Percentiles rank a stretch among this genome's conserved stretches.
These are phyloP conservation scores for Drosophila baimaii DNA, from an alignment of 1,140 invertebrate genomes.

Conservation along the genomic window DNA sequence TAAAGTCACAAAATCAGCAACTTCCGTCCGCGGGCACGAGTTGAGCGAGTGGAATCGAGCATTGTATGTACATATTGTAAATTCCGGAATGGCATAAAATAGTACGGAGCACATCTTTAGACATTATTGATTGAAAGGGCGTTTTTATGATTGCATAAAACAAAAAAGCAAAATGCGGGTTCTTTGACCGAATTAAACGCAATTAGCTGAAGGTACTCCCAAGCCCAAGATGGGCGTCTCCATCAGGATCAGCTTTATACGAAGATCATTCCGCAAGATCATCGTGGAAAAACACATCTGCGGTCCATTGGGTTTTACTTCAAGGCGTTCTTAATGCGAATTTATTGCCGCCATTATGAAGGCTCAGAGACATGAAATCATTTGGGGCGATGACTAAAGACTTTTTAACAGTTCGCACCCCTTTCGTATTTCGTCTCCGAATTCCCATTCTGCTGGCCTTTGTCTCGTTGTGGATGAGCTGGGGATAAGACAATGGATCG, in stretches of 20 bases:
- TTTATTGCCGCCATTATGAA: conserved; percentile 75
- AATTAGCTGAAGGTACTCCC: conserved; percentile 74
- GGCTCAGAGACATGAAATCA: conserved; percentile 64
- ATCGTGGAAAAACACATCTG: conserved; percentile 56
- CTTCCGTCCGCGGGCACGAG: conserved; percentile 62
- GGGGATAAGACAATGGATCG: conserved; percentile 68
- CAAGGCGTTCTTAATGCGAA: conserved; percentile 78
- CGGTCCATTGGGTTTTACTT: conserved; percentile 25
- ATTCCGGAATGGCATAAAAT: conserved; percentile 1
- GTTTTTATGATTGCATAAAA: conserved; percentile 67
- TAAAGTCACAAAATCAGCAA: conserved; percentile 79
- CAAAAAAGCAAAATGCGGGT: conserved; percentile 70
- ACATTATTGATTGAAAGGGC: conserved; percentile 50
- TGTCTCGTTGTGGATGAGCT: conserved; percentile 2
- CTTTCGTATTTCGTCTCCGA: conserved; percentile 30
- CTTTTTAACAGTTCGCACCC: conserved; percentile 70
- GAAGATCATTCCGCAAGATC: conserved; percentile 51
- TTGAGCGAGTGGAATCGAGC: conserved; percentile 51
- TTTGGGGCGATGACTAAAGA: conserved; percentile 70
- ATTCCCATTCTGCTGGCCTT: conserved; percentile 60
- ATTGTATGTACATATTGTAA: too few relatives aligned
- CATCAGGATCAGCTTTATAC: conserved; percentile 39
- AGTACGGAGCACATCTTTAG: conserved; percentile 19
- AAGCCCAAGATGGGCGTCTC: conserved; percentile 1
- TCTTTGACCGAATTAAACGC: conserved; percentile 81